A percentile compares a stretch with the other conserved stretches of the same genome.
These are phyloP conservation scores for Rhinolophus sinicus DNA, from an alignment of 2,113 vertebrate species.

Conservation along the genomic window DNA sequence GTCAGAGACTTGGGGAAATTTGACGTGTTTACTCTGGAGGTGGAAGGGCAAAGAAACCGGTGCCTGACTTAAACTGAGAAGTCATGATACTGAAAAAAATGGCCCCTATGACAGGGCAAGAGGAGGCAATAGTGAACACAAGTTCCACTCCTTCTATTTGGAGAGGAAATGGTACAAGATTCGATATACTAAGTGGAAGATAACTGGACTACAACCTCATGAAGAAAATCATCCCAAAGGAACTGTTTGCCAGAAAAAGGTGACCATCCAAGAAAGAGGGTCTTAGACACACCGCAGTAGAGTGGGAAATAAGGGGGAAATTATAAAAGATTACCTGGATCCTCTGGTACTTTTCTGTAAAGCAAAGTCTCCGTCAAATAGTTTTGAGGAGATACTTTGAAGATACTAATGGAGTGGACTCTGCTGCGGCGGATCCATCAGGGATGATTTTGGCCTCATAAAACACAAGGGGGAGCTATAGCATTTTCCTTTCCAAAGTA, in stretches of 20 bases:
- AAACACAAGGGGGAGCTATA: conserved; percentile 66
- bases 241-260: neutral
- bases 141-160: neutral
- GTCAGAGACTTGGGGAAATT: neutral
- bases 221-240: conserved; percentile 9
- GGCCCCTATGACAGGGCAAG: neutral
- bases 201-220: neutral
- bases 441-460: neutral
- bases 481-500: conserved; percentile 49
- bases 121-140: neutral
- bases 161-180: neutral
- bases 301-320: neutral
- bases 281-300: neutral
- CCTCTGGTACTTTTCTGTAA: neutral
- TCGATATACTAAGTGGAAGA: neutral
- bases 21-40: neutral
- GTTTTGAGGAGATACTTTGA: neutral
- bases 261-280: neutral
- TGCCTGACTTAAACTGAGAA: neutral
- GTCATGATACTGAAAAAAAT: neutral
- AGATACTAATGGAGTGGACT: neutral
- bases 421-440: neutral
- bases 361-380: neutral
- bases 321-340: neutral
- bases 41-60: neutral